Percentiles rank a stretch among this genome's conserved stretches.
Evolutionary conservation across 35 echinoderm and acorn worm species (phyloP).

Genomic region (Heliocidaris erythrogramma): DNA sequence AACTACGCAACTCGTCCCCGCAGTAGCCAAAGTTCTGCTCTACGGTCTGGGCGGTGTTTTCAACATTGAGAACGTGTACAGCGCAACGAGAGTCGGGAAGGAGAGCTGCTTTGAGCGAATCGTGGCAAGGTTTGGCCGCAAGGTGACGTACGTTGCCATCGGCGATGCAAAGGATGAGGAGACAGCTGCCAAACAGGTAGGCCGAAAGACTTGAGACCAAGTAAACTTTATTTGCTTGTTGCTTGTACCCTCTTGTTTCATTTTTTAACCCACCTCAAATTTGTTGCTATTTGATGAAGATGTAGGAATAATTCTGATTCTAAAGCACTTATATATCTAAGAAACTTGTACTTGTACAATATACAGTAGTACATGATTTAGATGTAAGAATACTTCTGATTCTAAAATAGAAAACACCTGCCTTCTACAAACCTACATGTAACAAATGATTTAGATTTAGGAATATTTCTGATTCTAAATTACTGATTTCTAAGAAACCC

Average conservation of each 20-base stretch:
- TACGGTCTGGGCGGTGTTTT: slow-evolving; percentile 98
- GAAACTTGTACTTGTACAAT: too few species aligned
- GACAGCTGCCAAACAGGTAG: slow-evolving; percentile 94
- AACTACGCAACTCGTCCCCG: slow-evolving; percentile 96
- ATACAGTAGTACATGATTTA: too few species aligned
- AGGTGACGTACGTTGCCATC: slow-evolving; percentile 97
- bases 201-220: background rate
- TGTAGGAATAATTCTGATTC: background rate
- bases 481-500: too few species aligned
- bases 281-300: background rate
- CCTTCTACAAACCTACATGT: too few species aligned
- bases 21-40: slow-evolving; percentile 96
- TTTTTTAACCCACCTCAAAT: background rate
- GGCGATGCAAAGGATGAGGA: slow-evolving; percentile 98
- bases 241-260: background rate
- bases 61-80: slow-evolving; percentile 98
- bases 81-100: slow-evolving; percentile 96
- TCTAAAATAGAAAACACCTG: too few species aligned
- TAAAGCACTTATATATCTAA: too few species aligned
- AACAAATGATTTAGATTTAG: too few species aligned
- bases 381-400: too few species aligned
- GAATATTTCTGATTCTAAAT: too few species aligned
- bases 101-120: slow-evolving; percentile 99
- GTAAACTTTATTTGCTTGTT: background rate
- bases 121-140: slow-evolving; percentile 91